Conservation (phyloP, 1,140 invertebrate species). For the Pararge aegeria region DNA sequence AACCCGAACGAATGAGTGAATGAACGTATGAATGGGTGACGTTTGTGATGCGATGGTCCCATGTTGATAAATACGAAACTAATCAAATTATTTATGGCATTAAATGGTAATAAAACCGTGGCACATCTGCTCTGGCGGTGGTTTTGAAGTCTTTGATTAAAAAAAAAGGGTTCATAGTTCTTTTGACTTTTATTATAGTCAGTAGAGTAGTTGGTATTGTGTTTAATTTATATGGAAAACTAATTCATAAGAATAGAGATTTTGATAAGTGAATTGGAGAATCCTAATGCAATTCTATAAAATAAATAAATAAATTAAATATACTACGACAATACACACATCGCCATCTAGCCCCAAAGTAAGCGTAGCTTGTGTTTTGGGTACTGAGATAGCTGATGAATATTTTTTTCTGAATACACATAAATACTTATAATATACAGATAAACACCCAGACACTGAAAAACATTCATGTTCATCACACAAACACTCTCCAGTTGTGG, state of each 20-base stretch:
- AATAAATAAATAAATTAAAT: too few species aligned
- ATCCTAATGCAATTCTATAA: background rate
- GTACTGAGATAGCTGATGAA: too few species aligned
- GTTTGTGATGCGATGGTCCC: conserved; percentile 67
- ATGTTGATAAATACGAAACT: conserved; percentile 76
- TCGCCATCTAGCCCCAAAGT: too few species aligned
- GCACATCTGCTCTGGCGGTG: conserved; percentile 53
- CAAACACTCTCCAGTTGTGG: too few species aligned
- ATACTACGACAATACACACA: too few species aligned
- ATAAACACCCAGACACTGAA: too few species aligned
- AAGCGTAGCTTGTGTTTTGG: too few species aligned
- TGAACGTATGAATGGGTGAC: conserved; percentile 60
- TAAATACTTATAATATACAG: too few species aligned
- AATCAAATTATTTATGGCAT: conserved; percentile 79
- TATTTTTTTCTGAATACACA: too few species aligned
- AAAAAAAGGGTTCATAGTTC: conserved; percentile 42
- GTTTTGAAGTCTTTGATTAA: conserved; percentile 32
- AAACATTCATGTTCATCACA: too few species aligned
- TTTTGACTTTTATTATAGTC: conserved; percentile 17
- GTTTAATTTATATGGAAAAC: background rate
- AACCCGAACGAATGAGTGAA: conserved; percentile 32
- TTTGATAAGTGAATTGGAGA: background rate
- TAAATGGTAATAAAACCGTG: conserved; percentile 66
- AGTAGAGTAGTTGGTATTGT: background rate
- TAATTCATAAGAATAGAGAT: background rate